phyloP scores from a whole-genome alignment of 1,140 invertebrate genomes.

The Drosophila varians region DNA sequence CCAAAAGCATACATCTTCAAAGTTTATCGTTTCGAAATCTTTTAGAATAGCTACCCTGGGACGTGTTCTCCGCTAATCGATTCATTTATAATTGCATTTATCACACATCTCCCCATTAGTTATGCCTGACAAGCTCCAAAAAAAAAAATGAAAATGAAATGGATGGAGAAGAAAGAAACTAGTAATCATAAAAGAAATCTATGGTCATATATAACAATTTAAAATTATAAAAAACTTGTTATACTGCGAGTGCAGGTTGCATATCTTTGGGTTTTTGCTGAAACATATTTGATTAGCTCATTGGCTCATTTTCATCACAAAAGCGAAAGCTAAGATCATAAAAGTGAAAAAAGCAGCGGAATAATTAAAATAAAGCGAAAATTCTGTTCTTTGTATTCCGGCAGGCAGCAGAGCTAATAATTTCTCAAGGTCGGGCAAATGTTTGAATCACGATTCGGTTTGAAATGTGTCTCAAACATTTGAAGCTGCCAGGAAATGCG shows the following conservation, averaged over 20 bases:
- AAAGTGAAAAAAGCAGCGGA: slow-evolving; percentile 13
- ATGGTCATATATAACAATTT: slow-evolving; percentile 45
- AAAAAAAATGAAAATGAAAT: too few species aligned
- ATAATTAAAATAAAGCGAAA: slow-evolving; percentile 10
- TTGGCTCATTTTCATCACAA: slow-evolving; percentile 38
- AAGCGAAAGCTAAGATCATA: slow-evolving; percentile 29
- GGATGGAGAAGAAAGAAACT: slow-evolving; percentile 2
- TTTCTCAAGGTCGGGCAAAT: slow-evolving; percentile 29
- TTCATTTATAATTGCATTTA: slow-evolving; percentile 53
- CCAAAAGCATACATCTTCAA: not conserved
- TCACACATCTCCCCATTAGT: slow-evolving; percentile 36
- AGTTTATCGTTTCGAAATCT: slow-evolving; percentile 6
- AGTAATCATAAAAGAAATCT: slow-evolving; percentile 27
- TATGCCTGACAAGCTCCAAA: slow-evolving; percentile 28
- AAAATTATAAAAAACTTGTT: slow-evolving; percentile 47
- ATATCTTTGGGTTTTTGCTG: not conserved
- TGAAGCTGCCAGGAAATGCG: slow-evolving; percentile 37
- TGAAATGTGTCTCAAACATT: not conserved
- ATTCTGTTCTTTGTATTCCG: slow-evolving; percentile 36
- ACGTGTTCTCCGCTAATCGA: slow-evolving; percentile 31
- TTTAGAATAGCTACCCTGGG: not conserved
- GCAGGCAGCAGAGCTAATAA: slow-evolving; percentile 15
- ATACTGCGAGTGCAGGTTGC: slow-evolving; percentile 27
- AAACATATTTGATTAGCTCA: slow-evolving; percentile 12
- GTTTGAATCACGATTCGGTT: slow-evolving; percentile 25